A percentile compares a stretch with the other conserved stretches of the same genome.
Evolutionary conservation across 1,140 invertebrate species (phyloP).

Genomic region (Cylas formicarius): DNA sequence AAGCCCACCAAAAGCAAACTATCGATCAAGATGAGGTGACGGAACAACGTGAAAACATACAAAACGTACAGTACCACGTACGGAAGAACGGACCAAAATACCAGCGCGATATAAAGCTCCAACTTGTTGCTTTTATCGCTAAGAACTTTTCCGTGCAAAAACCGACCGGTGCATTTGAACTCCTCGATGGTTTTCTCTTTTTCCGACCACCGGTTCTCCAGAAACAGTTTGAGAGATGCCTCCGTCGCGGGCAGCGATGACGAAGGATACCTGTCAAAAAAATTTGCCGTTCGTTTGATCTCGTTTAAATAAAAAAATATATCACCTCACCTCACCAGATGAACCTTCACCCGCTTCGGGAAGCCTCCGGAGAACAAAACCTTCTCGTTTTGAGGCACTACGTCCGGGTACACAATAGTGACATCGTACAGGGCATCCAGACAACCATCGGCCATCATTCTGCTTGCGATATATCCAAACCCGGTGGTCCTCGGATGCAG

Average conservation of each 20-base stretch:
- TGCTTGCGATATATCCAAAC: slow-evolving; percentile 62
- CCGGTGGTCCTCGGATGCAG: slow-evolving; percentile 83
- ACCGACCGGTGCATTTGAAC: slow-evolving; percentile 51
- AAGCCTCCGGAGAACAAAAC: slow-evolving; percentile 56
- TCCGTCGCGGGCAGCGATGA: slow-evolving; percentile 53
- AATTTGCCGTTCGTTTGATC: slow-evolving; percentile 1
- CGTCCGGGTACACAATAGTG: slow-evolving; percentile 66
- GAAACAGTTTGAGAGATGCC: slow-evolving; percentile 54
- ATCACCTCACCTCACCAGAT: slow-evolving; percentile 57
- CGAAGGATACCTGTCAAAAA: slow-evolving; percentile 47
- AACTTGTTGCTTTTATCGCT: slow-evolving; percentile 37
- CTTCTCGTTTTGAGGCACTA: slow-evolving; percentile 60
- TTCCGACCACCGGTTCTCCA: slow-evolving; percentile 61
- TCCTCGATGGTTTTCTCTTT: slow-evolving; percentile 59
- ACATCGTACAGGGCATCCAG: slow-evolving; percentile 72
- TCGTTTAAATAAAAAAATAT: slow-evolving; percentile 2
- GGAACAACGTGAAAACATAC: slow-evolving; percentile 43
- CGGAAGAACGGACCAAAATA: slow-evolving; percentile 50
- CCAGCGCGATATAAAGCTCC: slow-evolving; percentile 46
- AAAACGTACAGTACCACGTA: slow-evolving; percentile 43
- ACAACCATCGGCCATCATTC: slow-evolving; percentile 56
- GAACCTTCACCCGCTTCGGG: slow-evolving; percentile 66
- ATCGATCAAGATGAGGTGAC: slow-evolving; percentile 45
- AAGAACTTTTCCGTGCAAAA: slow-evolving; percentile 35
- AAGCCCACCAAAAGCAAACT: slow-evolving; percentile 45